phyloP scores from a whole-genome alignment of 2,888 invertebrate species.

The Lasioglossum morio region DNA sequence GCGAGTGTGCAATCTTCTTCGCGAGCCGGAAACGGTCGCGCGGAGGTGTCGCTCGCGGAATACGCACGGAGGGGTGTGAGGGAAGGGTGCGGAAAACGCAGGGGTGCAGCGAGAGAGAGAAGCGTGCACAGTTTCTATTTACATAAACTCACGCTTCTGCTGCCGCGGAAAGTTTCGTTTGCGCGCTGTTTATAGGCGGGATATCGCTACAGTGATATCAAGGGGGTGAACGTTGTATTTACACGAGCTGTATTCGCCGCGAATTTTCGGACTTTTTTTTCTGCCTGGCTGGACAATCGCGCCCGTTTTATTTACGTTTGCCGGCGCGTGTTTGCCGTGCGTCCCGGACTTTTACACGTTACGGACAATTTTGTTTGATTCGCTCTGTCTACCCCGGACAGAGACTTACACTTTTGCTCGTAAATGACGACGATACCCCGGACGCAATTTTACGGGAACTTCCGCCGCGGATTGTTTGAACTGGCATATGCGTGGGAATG shows the following conservation, averaged over 20 bases:
- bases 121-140: constrained; percentile 44
- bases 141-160: constrained; percentile 43
- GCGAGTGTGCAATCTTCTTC: constrained; percentile 72
- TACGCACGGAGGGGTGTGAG: rapidly evolving
- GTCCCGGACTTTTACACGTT: background rate
- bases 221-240: constrained; percentile 24
- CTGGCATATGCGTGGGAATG: background rate
- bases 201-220: constrained; percentile 30
- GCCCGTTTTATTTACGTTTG: constrained; percentile 2
- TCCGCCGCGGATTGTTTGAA: background rate
- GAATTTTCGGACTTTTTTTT: constrained; percentile 14
- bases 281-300: background rate
- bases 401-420: background rate
- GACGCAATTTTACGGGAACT: background rate
- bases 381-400: background rate
- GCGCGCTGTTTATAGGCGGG: constrained; percentile 38
- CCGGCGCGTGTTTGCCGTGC: background rate
- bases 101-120: background rate
- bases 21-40: constrained; percentile 13
- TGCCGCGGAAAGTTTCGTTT: constrained; percentile 42
- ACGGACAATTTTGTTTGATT: constrained; percentile 12
- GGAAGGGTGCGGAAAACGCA: background rate
- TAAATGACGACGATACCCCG: background rate
- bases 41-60: background rate
- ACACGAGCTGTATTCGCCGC: background rate